Conservation (phyloP, 2,113 vertebrate genomes). For the Nestor notabilis region DNA sequence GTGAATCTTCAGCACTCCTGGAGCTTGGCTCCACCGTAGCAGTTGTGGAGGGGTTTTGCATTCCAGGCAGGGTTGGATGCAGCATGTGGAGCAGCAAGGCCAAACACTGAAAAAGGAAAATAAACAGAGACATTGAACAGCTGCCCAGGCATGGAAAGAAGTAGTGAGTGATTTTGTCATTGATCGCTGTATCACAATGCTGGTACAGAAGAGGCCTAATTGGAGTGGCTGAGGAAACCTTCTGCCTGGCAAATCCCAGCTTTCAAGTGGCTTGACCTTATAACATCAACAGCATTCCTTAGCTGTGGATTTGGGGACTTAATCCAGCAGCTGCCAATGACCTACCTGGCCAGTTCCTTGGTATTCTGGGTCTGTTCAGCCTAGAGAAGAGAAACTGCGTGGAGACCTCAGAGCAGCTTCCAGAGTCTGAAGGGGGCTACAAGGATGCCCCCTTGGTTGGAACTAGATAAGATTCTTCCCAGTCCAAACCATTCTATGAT, state of each 20-base stretch:
- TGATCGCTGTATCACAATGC: neutral
- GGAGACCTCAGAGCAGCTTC: neutral
- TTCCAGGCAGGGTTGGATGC: neutral
- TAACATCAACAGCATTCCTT: neutral
- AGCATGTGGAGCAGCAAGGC: neutral
- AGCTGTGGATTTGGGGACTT: neutral
- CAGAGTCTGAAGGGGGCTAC: neutral
- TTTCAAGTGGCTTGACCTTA: neutral
- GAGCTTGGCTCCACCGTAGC: neutral
- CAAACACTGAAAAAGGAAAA: neutral
- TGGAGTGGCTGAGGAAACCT: neutral
- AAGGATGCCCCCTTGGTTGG: neutral
- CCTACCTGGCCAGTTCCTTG: neutral
- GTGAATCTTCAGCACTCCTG: neutral
- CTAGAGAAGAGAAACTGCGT: neutral
- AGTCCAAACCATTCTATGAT: no score
- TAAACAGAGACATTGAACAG: neutral
- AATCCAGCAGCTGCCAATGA: neutral
- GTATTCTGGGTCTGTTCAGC: neutral
- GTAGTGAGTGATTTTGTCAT: neutral
- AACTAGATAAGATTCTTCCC: no score
- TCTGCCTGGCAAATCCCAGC: neutral
- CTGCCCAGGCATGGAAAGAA: neutral
- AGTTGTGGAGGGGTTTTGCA: accelerated
- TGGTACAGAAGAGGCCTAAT: neutral